Conservation (phyloP, 2,797 vertebrate genomes). For the Premnoplex brunnescens region DNA sequence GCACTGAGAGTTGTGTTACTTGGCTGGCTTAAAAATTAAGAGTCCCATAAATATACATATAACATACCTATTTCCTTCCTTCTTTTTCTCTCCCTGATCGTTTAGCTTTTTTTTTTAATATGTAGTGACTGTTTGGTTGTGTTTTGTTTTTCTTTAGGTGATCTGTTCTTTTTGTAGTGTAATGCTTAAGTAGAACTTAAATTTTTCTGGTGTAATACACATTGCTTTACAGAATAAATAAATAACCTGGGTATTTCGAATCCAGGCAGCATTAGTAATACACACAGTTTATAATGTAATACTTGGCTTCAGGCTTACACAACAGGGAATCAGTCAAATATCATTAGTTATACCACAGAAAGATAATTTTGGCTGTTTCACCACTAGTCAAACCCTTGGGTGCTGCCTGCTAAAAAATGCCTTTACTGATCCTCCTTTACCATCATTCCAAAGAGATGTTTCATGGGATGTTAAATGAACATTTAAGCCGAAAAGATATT, state of each 20-base stretch:
- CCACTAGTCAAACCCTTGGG: neutral
- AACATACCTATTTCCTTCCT: neutral
- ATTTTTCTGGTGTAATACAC: neutral
- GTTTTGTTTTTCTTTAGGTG: neutral
- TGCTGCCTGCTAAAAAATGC: neutral
- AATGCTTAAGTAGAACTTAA: neutral
- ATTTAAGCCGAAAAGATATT: neutral
- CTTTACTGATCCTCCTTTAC: neutral
- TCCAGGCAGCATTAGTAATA: neutral
- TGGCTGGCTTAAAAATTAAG: neutral
- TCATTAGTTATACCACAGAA: rapidly evolving
- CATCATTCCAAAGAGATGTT: neutral
- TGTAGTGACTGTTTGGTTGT: rapidly evolving
- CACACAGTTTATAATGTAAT: neutral
- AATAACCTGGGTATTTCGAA: neutral
- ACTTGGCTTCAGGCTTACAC: neutral
- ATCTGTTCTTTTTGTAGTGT: neutral
- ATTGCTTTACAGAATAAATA: neutral
- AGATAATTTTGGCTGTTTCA: neutral
- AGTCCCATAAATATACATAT: neutral
- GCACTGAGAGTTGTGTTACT: neutral
- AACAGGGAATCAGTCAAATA: neutral
- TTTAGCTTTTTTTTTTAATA: neutral
- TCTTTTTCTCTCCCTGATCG: neutral
- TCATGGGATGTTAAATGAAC: neutral